Base-by-base conservation (phyloP, 2,113 vertebrate species). In the Australoheros scitulus region DNA sequence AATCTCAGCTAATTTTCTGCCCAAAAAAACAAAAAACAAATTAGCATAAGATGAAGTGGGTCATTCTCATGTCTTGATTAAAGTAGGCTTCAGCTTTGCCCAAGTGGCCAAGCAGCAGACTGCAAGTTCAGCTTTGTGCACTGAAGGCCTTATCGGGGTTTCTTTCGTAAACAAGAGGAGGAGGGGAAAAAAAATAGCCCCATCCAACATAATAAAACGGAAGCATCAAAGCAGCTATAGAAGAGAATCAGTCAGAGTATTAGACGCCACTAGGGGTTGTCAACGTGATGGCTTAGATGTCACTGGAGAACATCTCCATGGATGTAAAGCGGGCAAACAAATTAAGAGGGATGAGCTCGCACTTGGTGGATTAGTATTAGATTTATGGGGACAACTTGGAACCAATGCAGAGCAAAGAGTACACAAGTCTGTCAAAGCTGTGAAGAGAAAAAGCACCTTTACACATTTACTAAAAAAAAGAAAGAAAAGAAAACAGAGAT, bases 331-430 rank as follows among this genome's bases (percentile, higher is more conserved):
- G 57, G 75, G 88, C 89, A 92, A 94, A 94, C 93, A 94, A 94
- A 94, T 94, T 88, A 95, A 94, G 92, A 90, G 87, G 93, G 91
- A 92, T 93, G 92, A 94, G 90, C 86, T 88, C 88, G 81, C 87
- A 93, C 90, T 93, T 76, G 88, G 90, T 89, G 92, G 95, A 95
- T 94, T 95, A 93, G 87, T 89, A 93, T 93, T 79, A 86, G 89
- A 91, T 91, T 94, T 83, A 88, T 84, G 74, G 86, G 82, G 79
- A 79, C 59, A 64, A 83, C 76, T 90, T 41, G 65, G 77, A 88
- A 70, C 68, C 85, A 52, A 36, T 26, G 72, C 56, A 60, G 72
- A 83, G 82, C 24, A 41, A 72, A 77, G 83, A 77, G 79, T 78
- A 79, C 86, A 82, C 77, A 77, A 83, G 81, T 50, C 41, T 20